A percentile compares a stretch with the other conserved stretches of the same genome.
phyloP scores from a whole-genome alignment of 2,888 invertebrate genomes.

The Hypomecis punctinalis region DNA sequence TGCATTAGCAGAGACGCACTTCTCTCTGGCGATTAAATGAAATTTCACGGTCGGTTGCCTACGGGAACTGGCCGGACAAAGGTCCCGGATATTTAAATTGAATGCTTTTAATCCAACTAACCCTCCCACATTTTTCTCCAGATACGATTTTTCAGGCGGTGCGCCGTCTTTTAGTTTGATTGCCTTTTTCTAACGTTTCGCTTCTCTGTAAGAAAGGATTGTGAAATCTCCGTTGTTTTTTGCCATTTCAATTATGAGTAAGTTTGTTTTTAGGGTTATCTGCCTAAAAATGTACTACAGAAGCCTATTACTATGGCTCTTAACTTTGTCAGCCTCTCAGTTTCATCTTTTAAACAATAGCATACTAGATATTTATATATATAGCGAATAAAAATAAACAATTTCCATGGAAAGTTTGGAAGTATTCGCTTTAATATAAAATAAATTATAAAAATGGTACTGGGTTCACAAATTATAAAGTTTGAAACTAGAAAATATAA shows the following conservation, averaged over 20 bases:
- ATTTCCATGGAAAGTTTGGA: no score
- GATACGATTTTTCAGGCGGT: slow-evolving; percentile 52
- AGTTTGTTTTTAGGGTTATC: not conserved
- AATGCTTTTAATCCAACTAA: slow-evolving; percentile 75
- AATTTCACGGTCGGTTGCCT: slow-evolving; percentile 81
- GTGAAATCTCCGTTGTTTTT: not conserved
- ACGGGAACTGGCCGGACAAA: slow-evolving; percentile 78
- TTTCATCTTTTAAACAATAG: no score
- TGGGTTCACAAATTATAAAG: no score
- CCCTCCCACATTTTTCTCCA: slow-evolving; percentile 61
- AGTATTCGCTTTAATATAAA: no score
- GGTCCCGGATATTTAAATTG: slow-evolving; percentile 79
- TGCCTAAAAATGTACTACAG: no score
- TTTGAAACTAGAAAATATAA: no score
- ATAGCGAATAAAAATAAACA: no score
- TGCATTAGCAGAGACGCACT: slow-evolving; percentile 83
- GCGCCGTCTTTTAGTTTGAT: slow-evolving; percentile 45
- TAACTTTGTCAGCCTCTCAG: no score
- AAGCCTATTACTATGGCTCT: no score
- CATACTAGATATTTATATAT: no score
- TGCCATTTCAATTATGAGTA: slow-evolving; percentile 2
- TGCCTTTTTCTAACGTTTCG: slow-evolving; percentile 37
- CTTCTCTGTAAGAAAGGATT: slow-evolving; percentile 13
- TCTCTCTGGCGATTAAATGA: slow-evolving; percentile 81
- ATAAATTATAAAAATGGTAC: no score